These are phyloP conservation scores for Drosophila nikananu DNA, from an alignment of 1,140 invertebrate genomes.

Conservation along the genomic window DNA sequence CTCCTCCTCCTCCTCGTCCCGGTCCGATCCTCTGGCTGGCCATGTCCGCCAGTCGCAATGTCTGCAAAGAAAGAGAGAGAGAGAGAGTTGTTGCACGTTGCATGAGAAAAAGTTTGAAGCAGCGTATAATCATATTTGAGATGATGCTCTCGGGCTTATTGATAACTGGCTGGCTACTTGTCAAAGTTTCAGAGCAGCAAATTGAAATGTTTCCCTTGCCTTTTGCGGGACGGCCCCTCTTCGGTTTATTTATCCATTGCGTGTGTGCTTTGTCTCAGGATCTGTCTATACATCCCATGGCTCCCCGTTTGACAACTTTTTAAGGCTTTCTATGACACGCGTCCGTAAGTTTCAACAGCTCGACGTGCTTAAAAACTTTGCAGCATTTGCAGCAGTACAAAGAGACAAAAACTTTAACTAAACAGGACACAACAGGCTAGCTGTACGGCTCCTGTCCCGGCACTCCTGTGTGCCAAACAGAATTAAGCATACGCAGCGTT, in stretches of 20 bases:
- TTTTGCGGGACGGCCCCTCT: slow-evolving; percentile 12
- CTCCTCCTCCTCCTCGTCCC: slow-evolving; percentile 4
- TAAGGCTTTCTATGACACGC: slow-evolving; percentile 74
- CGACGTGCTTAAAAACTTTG: slow-evolving; percentile 77
- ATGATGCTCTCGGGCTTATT: slow-evolving; percentile 63
- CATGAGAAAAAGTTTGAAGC: slow-evolving; percentile 59
- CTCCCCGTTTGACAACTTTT: slow-evolving; percentile 63
- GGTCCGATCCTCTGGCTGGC: slow-evolving; percentile 26
- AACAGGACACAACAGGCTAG: slow-evolving; percentile 37
- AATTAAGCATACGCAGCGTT: slow-evolving; percentile 72
- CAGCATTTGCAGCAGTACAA: slow-evolving; percentile 52
- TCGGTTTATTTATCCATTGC: slow-evolving; percentile 35
- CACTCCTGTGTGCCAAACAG: slow-evolving; percentile 32
- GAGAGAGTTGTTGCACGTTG: slow-evolving; percentile 31
- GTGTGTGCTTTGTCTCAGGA: slow-evolving; percentile 19
- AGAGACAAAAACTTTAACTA: slow-evolving; percentile 76
- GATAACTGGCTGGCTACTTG: slow-evolving; percentile 68
- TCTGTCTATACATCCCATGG: slow-evolving; percentile 13
- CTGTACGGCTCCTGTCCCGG: background rate
- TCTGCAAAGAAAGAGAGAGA: slow-evolving; percentile 39
- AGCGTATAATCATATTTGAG: slow-evolving; percentile 74
- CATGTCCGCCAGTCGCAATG: slow-evolving; percentile 54
- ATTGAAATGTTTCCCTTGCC: slow-evolving; percentile 57
- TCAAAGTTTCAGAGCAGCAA: slow-evolving; percentile 52
- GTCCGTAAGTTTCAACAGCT: slow-evolving; percentile 60